Conservation (phyloP, 2,888 invertebrate species). For the Emmelina monodactyla region DNA sequence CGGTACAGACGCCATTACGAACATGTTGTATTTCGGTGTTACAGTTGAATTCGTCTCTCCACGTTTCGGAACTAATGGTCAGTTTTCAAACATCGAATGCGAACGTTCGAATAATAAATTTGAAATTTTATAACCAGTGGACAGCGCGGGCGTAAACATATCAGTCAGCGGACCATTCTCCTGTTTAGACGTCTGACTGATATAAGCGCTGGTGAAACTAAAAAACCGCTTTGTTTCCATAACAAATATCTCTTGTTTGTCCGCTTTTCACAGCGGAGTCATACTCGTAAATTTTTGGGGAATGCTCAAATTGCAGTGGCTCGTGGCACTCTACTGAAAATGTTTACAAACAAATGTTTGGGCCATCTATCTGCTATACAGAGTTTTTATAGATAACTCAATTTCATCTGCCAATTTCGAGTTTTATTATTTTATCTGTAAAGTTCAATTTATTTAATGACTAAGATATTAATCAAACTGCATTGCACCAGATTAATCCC, state of each 20-base stretch:
- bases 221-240: conserved; percentile 47
- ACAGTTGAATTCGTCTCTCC: too few relatives aligned
- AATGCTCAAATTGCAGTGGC: conserved; percentile 59
- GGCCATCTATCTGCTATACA: too few relatives aligned
- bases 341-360: conserved; percentile 40
- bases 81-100: not conserved
- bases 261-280: conserved; percentile 50
- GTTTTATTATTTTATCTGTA: too few relatives aligned
- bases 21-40: too few relatives aligned
- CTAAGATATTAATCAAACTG: too few relatives aligned
- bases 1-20: too few relatives aligned
- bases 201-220: conserved; percentile 40
- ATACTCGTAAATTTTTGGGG: conserved; percentile 57
- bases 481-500: conserved; percentile 51
- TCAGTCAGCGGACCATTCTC: conserved; percentile 30
- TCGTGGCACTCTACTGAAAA: conserved; percentile 52
- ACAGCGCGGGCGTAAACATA: conserved; percentile 23
- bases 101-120: too few relatives aligned
- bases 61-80: too few relatives aligned
- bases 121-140: conserved; percentile 14
- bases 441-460: too few relatives aligned
- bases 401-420: too few relatives aligned
- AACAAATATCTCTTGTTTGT: conserved; percentile 57
- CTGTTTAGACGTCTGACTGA: conserved; percentile 42
- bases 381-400: too few relatives aligned